phyloP scores from a whole-genome alignment of 2,797 vertebrate species.

The Pipistrellus pipistrellus region DNA sequence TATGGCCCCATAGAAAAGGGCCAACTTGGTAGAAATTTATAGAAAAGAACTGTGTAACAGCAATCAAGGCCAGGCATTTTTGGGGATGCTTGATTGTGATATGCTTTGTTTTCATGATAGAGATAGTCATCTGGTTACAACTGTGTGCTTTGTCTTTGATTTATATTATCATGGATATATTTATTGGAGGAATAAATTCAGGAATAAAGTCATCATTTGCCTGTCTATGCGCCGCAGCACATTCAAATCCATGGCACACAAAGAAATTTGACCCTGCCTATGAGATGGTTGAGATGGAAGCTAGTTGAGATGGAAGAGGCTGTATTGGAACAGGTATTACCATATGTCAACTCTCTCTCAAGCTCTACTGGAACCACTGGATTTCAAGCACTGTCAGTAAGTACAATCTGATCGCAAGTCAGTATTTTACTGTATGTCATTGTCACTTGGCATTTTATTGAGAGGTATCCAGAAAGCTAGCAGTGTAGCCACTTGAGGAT shows the following conservation, averaged over 20 bases:
- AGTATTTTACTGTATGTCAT: not conserved
- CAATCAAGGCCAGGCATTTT: not conserved
- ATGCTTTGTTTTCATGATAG: not conserved
- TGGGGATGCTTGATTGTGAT: not conserved
- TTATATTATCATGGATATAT: not conserved
- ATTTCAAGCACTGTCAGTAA: not conserved
- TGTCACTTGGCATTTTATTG: not conserved
- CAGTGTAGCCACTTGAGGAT: not conserved
- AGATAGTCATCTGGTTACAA: not conserved
- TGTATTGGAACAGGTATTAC: not conserved
- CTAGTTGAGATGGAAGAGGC: not conserved
- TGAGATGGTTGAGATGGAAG: not conserved
- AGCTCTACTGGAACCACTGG: not conserved
- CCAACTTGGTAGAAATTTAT: not conserved
- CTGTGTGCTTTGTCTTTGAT: not conserved
- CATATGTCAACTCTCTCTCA: not conserved
- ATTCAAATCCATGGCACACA: not conserved
- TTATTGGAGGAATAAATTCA: conserved; percentile 1
- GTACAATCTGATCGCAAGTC: not conserved
- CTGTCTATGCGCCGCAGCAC: not conserved
- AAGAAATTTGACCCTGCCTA: not conserved
- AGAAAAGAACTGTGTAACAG: not conserved
- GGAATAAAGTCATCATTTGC: not conserved
- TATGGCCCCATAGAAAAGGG: not conserved
- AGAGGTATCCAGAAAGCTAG: not conserved